phyloP scores from a whole-genome alignment of 2,797 vertebrate species.

The Parauchenoglanis ngamensis region DNA sequence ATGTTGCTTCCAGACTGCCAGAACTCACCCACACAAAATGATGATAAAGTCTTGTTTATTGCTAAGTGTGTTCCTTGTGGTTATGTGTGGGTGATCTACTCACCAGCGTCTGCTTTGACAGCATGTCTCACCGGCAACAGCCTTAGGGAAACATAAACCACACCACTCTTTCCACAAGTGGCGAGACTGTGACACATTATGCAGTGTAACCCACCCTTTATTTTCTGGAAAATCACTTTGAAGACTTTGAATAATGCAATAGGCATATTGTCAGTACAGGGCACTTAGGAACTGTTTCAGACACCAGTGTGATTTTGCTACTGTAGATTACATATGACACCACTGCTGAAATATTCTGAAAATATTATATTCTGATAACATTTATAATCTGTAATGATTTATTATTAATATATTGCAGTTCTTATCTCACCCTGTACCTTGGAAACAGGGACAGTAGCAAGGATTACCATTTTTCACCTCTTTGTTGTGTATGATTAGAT shows the following conservation, averaged over 20 bases:
- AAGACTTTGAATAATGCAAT: slow-evolving; percentile 15
- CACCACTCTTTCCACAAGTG: slow-evolving; percentile 64
- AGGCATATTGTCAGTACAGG: not conserved
- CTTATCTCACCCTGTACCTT: not conserved
- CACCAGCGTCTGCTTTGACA: slow-evolving; percentile 64
- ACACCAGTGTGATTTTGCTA: not conserved
- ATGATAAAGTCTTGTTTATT: slow-evolving; percentile 44
- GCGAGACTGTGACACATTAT: slow-evolving; percentile 66
- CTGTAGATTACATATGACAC: not conserved
- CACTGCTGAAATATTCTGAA: not conserved
- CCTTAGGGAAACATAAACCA: slow-evolving; percentile 57
- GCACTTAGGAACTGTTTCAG: slow-evolving; percentile 8
- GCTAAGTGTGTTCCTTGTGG: slow-evolving; percentile 45
- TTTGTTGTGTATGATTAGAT: not conserved
- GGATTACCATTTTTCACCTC: not conserved
- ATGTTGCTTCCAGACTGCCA: slow-evolving; percentile 17
- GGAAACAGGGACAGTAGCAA: not conserved
- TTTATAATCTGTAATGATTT: not conserved
- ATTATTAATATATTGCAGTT: not conserved
- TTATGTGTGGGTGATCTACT: slow-evolving; percentile 61
- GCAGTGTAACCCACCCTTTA: slow-evolving; percentile 62
- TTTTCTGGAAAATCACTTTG: slow-evolving; percentile 54
- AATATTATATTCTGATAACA: not conserved
- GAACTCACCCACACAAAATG: slow-evolving; percentile 35
- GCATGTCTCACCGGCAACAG: slow-evolving; percentile 61